Percentiles rank a stretch among this genome's conserved stretches.
Conservation (phyloP, 2,113 vertebrate genomes). For the Abramis brama region DNA sequence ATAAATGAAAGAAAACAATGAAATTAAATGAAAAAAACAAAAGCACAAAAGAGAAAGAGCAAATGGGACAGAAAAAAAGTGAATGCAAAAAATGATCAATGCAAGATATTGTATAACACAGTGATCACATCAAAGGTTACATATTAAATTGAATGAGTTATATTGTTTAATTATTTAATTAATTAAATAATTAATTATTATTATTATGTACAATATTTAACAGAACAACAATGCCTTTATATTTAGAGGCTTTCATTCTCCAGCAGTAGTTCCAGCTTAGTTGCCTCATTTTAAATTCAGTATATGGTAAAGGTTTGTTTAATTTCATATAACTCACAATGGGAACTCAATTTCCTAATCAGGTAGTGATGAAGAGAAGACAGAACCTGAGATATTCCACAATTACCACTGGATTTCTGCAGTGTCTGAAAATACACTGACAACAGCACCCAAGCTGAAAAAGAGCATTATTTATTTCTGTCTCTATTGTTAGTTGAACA, state of each 20-base stretch:
- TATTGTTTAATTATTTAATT: background rate
- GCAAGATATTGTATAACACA: background rate
- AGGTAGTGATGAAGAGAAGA: background rate
- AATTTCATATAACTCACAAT: background rate
- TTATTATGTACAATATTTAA: background rate
- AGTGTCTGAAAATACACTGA: background rate
- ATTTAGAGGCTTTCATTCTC: background rate
- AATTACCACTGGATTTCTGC: background rate
- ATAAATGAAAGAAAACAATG: no score
- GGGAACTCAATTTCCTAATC: background rate
- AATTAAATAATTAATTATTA: no score
- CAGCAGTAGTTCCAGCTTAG: background rate
- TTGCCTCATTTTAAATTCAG: background rate
- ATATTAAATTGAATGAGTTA: background rate
- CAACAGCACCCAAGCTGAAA: background rate
- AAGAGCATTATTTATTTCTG: conserved; percentile 10
- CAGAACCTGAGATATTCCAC: background rate
- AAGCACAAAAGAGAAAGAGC: no score
- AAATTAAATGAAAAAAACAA: no score
- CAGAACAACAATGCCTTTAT: background rate
- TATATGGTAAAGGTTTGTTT: background rate
- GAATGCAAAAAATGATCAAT: background rate
- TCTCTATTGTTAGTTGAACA: background rate
- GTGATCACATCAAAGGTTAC: background rate
- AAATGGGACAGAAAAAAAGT: background rate